Conservation (phyloP, 2,113 vertebrate genomes). For the Malurus elegans region DNA sequence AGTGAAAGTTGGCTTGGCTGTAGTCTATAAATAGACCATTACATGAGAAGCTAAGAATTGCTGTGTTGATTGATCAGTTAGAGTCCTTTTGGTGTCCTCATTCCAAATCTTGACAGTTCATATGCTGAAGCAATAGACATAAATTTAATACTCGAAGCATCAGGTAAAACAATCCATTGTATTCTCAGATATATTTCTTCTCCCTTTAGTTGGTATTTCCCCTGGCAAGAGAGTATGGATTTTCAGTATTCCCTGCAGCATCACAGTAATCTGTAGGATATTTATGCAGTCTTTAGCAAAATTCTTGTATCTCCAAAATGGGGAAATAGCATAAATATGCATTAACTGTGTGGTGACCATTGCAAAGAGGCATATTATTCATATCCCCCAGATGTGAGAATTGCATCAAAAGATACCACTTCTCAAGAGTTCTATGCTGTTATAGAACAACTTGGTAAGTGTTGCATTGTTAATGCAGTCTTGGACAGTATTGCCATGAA, state of each 20-base stretch:
- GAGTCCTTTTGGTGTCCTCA: constrained; percentile 1
- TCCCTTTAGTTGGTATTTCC: neutral
- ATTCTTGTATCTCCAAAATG: neutral
- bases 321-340: neutral
- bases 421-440: neutral
- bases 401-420: neutral
- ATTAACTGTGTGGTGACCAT: neutral
- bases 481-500: neutral
- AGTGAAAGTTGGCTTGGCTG: neutral
- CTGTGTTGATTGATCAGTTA: neutral
- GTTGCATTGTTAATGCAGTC: neutral
- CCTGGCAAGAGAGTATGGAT: neutral
- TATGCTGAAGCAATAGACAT: neutral
- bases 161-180: constrained; percentile 1
- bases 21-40: neutral
- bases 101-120: neutral
- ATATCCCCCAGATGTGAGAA: neutral
- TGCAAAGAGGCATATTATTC: neutral
- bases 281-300: neutral
- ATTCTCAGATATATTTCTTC: neutral
- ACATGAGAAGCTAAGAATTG: neutral
- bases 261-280: neutral
- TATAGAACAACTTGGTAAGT: neutral
- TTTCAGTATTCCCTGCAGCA: neutral
- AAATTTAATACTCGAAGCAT: neutral